phyloP scores from a whole-genome alignment of 2,888 invertebrate species.

The Acrobasis consociella region DNA sequence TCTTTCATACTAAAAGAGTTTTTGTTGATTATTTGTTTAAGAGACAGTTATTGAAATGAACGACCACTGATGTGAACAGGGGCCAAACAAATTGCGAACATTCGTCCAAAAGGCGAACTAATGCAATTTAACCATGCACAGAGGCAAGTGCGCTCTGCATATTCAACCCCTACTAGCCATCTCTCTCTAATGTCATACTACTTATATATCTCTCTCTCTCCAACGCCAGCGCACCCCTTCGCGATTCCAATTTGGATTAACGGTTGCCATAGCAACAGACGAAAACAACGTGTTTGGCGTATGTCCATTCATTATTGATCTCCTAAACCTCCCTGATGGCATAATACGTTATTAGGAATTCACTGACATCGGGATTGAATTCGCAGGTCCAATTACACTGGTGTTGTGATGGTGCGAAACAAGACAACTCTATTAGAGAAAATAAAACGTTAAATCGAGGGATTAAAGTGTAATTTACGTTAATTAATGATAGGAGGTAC shows the following conservation, averaged over 20 bases:
- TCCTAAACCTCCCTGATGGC: conserved; percentile 37
- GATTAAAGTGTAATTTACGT: conserved; percentile 63
- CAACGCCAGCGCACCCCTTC: conserved; percentile 57
- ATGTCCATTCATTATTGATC: conserved; percentile 57
- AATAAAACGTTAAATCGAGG: conserved; percentile 59
- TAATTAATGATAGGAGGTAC: conserved; percentile 46
- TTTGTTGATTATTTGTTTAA: too few relatives aligned
- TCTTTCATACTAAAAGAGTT: not conserved
- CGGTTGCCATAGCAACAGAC: conserved; percentile 69
- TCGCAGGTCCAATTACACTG: conserved; percentile 50
- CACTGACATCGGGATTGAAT: conserved; percentile 36
- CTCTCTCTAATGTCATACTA: conserved; percentile 40
- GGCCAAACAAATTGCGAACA: conserved; percentile 41
- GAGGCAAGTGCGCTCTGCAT: conserved; percentile 63
- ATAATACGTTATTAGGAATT: conserved; percentile 29
- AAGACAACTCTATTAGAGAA: conserved; percentile 48
- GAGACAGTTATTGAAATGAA: not conserved
- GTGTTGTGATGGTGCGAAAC: conserved; percentile 34
- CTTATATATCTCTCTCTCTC: conserved; percentile 39
- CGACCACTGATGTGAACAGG: conserved; percentile 10
- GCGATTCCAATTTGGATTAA: conserved; percentile 59
- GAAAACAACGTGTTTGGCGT: conserved; percentile 62
- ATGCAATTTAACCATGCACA: conserved; percentile 72
- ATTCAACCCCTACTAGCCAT: conserved; percentile 51
- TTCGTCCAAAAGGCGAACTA: conserved; percentile 56